Conservation (phyloP, 2,888 invertebrate genomes). For the Caradrina clavipalpis region DNA sequence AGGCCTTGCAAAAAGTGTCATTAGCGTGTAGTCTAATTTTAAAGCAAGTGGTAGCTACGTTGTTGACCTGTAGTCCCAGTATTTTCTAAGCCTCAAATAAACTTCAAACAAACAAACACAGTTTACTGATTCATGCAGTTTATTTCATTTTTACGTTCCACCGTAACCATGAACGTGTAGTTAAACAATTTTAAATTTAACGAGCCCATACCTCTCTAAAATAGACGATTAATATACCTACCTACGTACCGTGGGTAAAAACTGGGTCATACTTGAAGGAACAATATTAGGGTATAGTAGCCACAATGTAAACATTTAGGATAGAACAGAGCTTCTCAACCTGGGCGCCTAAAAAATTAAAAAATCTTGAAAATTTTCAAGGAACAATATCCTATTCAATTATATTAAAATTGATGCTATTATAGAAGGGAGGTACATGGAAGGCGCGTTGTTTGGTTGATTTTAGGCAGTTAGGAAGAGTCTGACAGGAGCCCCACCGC, state of each 20-base stretch:
- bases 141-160: conserved; percentile 46
- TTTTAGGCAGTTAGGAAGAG: too few species aligned
- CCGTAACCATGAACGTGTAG: conserved; percentile 53
- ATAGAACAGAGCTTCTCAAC: too few species aligned
- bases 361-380: too few species aligned
- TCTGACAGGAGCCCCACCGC: too few species aligned
- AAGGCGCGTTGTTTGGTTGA: too few species aligned
- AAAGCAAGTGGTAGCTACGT: background rate
- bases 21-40: too few species aligned
- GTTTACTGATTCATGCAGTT: conserved; percentile 39
- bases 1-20: too few species aligned
- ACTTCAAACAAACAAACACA: conserved; percentile 17
- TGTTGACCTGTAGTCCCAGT: background rate
- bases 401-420: too few species aligned
- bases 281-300: conserved; percentile 69
- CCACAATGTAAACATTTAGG: conserved; percentile 71
- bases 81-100: background rate
- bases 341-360: too few species aligned
- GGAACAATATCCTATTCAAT: too few species aligned
- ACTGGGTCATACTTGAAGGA: conserved; percentile 77
- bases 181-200: conserved; percentile 69
- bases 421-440: too few species aligned
- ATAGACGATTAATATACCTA: conserved; percentile 69
- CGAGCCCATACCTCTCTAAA: conserved; percentile 67
- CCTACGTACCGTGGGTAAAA: conserved; percentile 61